Conservation (phyloP, 2,888 invertebrate species). For the Spodoptera exigua region DNA sequence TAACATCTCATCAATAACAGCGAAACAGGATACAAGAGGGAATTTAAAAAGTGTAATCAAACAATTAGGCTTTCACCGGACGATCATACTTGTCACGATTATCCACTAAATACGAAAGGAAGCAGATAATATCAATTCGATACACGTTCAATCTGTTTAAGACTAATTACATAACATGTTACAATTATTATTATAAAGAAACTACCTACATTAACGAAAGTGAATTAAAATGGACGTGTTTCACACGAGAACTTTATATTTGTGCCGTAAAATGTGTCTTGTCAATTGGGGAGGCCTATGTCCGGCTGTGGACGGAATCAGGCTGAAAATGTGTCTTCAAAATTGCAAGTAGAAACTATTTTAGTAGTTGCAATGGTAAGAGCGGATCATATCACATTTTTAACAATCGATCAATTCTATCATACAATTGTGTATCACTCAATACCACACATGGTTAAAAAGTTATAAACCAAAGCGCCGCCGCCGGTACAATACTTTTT, state of each 20-base stretch:
- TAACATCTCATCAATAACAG: neutral
- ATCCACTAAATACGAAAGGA: constrained; percentile 37
- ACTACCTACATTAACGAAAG: constrained; percentile 11
- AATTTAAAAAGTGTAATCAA: constrained; percentile 14
- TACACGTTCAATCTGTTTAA: neutral
- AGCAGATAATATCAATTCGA: constrained; percentile 35
- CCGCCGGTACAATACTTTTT: too few species aligned
- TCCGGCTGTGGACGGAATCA: too few species aligned
- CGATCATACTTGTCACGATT: constrained; percentile 41
- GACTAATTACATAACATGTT: constrained; percentile 5
- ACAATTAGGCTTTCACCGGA: constrained; percentile 50
- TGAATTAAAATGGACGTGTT: neutral
- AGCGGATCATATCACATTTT: too few species aligned
- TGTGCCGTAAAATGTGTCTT: neutral
- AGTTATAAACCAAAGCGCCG: too few species aligned
- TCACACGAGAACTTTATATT: constrained; percentile 13
- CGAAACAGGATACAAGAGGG: constrained; percentile 15
- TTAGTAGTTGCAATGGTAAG: too few species aligned
- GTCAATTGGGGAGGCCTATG: too few species aligned
- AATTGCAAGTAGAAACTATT: too few species aligned
- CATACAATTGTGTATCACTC: too few species aligned
- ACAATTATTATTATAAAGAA: constrained; percentile 21
- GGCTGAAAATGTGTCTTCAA: too few species aligned
- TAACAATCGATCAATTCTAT: too few species aligned
- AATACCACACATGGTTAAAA: too few species aligned